These are phyloP conservation scores for Eriocheir sinensis DNA, from an alignment of 1,140 invertebrate species.

Conservation along the genomic window DNA sequence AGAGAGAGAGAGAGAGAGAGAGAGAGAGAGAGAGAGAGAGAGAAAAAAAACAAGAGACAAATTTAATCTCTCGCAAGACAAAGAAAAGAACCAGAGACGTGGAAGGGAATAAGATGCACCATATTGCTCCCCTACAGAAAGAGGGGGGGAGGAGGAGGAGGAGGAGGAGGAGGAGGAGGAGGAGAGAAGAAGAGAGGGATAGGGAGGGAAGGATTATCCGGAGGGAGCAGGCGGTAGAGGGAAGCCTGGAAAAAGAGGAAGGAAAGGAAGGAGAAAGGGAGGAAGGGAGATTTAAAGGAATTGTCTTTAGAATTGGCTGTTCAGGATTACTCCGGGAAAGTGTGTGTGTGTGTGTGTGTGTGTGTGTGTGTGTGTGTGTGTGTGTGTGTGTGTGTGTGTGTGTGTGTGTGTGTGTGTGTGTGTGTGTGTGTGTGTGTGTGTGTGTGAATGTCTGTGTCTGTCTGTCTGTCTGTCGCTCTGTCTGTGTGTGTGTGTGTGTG, in stretches of 20 bases:
- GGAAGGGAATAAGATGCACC: background rate
- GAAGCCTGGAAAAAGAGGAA: background rate
- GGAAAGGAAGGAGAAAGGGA: background rate
- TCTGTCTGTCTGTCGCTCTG: too few species aligned
- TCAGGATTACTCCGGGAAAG: background rate
- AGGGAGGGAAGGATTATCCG: background rate
- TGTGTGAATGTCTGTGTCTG: constrained; percentile 6
- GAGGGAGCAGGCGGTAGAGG: background rate
- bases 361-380: constrained; percentile 22
- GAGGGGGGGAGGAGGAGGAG: background rate
- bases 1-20: background rate
- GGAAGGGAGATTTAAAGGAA: background rate
- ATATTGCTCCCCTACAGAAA: background rate
- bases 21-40: constrained; percentile 19
- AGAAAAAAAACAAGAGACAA: background rate
- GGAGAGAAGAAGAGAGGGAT: too few species aligned
- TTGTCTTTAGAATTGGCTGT: constrained; percentile 6
- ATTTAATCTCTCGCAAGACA: background rate
- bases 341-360: constrained; percentile 22
- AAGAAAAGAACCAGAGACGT: too few species aligned
- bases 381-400: constrained; percentile 28
- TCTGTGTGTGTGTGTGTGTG: background rate
- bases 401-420: constrained; percentile 29
- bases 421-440: background rate
- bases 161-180: background rate